Conservation (phyloP, 2,113 vertebrate species). For the Centropus bengalensis region DNA sequence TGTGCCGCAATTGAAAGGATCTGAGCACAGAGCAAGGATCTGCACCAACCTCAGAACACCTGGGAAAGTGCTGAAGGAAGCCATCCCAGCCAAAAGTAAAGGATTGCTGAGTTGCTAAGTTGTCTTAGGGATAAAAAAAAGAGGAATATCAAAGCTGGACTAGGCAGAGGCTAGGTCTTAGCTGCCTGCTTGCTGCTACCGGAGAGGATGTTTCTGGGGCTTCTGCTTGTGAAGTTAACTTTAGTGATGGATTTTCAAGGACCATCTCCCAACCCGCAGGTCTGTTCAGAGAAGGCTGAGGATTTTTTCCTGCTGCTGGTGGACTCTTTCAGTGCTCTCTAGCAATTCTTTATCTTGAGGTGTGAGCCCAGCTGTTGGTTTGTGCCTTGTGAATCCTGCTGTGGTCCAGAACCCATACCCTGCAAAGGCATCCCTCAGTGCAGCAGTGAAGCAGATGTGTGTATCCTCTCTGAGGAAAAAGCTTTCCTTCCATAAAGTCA, state of each 20-base stretch:
- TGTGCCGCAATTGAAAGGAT: neutral
- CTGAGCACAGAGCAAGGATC: neutral
- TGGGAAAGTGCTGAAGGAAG: neutral
- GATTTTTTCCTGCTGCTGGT: neutral
- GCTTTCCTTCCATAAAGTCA: constrained; percentile 60
- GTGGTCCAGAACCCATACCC: constrained; percentile 62
- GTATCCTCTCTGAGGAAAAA: constrained; percentile 74
- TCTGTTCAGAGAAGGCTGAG: neutral
- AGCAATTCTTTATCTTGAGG: neutral
- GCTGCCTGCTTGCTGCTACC: neutral
- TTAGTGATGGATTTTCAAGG: neutral
- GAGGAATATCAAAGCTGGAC: neutral
- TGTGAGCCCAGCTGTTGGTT: neutral
- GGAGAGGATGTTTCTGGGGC: neutral
- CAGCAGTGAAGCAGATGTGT: constrained; percentile 16
- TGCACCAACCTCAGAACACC: neutral
- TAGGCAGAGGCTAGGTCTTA: neutral
- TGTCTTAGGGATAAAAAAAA: neutral
- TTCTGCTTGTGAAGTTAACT: neutral
- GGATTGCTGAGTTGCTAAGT: neutral
- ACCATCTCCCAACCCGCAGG: accelerated
- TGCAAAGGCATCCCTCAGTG: constrained; percentile 22
- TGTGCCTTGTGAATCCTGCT: neutral
- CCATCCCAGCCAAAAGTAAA: neutral
- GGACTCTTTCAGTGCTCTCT: accelerated